phyloP scores from a whole-genome alignment of 2,113 vertebrate genomes.

The Vireo altiloquus region DNA sequence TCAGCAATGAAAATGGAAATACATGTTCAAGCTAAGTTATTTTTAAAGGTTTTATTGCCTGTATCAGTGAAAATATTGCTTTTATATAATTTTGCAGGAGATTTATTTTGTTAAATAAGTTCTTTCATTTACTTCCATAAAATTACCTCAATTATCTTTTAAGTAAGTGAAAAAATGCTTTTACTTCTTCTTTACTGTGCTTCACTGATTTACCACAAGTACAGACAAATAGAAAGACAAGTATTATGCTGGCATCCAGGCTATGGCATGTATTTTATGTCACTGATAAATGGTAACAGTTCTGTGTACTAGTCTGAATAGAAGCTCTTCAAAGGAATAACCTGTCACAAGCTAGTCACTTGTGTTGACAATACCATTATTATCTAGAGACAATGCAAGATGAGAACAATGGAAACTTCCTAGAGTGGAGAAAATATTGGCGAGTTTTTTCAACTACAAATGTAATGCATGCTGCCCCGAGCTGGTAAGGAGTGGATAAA shows the following conservation, averaged over 20 bases:
- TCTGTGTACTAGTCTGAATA: not conserved
- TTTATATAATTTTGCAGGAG: not conserved
- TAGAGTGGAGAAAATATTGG: not conserved
- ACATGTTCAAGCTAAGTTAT: not conserved
- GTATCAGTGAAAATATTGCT: not conserved
- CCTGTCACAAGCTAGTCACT: constrained; percentile 6
- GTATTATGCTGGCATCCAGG: not conserved
- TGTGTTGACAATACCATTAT: not conserved
- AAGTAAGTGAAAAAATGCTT: not conserved
- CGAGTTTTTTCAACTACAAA: not conserved
- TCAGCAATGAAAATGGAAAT: not conserved
- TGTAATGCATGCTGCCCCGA: not conserved
- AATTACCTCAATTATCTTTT: not conserved
- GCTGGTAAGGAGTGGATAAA: not conserved
- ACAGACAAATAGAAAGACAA: not conserved
- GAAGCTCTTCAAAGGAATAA: constrained; percentile 23
- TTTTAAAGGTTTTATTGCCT: not conserved
- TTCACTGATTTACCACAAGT: not conserved
- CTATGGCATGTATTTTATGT: constrained; percentile 51
- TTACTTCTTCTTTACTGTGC: not conserved
- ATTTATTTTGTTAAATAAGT: not conserved
- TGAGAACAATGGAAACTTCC: not conserved
- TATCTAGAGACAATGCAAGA: not conserved
- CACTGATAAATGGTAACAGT: constrained; percentile 54
- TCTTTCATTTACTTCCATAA: not conserved